A percentile compares a stretch with the other conserved stretches of the same genome.
Evolutionary conservation across 2,888 invertebrate species (phyloP).

Genomic region (Leptothorax acervorum): DNA sequence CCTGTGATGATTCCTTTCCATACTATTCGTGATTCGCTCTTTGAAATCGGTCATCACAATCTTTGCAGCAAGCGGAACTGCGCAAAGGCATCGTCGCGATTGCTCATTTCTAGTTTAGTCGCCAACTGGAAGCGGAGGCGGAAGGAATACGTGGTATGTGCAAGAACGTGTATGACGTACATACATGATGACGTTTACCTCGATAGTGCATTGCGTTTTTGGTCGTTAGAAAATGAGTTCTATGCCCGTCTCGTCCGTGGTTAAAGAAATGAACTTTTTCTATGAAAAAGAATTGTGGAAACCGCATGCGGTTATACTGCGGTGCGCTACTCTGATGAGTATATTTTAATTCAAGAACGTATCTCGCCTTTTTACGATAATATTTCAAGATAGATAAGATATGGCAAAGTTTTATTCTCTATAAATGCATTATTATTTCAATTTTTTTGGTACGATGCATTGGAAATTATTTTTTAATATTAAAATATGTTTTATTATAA

Average conservation of each 20-base stretch:
- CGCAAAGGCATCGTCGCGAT: conserved; percentile 66
- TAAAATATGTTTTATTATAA: neutral
- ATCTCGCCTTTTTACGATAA: neutral
- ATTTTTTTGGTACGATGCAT: neutral
- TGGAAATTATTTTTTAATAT: neutral
- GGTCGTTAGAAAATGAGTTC: conserved; percentile 25
- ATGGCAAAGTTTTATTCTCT: neutral
- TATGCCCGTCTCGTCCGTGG: neutral
- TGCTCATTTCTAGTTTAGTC: conserved; percentile 68
- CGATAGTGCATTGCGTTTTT: conserved; percentile 10
- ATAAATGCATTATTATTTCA: neutral
- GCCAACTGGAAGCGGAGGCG: conserved; percentile 26
- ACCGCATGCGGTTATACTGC: neutral
- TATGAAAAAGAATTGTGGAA: neutral
- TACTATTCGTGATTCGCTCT: neutral
- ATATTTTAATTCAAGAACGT: conserved; percentile 14
- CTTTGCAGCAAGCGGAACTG: conserved; percentile 34
- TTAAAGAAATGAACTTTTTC: conserved; percentile 9
- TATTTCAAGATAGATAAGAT: neutral
- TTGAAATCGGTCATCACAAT: conserved; percentile 32
- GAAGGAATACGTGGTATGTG: neutral
- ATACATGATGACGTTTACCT: neutral
- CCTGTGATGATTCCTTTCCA: neutral
- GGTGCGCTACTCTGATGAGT: neutral
- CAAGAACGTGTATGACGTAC: neutral